Conservation (phyloP, 1,140 invertebrate species). For the Trypoxylus dichotomus region DNA sequence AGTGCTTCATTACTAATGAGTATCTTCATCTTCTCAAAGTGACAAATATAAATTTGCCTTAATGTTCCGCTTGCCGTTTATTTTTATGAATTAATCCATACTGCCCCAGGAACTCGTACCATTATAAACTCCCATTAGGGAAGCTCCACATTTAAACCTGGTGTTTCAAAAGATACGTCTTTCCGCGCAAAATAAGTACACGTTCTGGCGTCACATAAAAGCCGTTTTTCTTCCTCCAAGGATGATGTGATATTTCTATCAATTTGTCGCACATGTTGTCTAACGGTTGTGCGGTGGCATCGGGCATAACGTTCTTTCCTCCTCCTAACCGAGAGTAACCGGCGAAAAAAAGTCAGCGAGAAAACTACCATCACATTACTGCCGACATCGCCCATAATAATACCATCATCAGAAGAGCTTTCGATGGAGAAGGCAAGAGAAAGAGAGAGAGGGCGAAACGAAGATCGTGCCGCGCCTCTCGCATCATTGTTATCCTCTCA, state of each 20-base stretch:
- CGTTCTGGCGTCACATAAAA: not conserved
- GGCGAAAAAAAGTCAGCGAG: not conserved
- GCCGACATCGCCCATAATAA: conserved; percentile 18
- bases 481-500: not conserved
- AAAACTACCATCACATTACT: conserved; percentile 11
- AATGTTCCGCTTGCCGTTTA: too few species aligned
- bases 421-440: not conserved
- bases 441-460: not conserved
- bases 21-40: too few species aligned
- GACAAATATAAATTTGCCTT: too few species aligned
- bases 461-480: not conserved
- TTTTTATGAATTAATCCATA: too few species aligned
- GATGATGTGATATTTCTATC: conserved; percentile 2
- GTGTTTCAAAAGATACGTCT: too few species aligned
- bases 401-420: conserved; percentile 15
- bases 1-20: too few species aligned
- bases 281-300: not conserved
- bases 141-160: too few species aligned
- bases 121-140: too few species aligned
- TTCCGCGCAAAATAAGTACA: not conserved
- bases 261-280: conserved; percentile 19
- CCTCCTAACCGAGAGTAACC: too few species aligned
- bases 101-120: too few species aligned
- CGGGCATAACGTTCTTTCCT: not conserved
- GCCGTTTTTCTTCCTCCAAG: not conserved